Evolutionary conservation across 2,888 invertebrate genomes (phyloP).

Genomic region (Geophilus truncorum): DNA sequence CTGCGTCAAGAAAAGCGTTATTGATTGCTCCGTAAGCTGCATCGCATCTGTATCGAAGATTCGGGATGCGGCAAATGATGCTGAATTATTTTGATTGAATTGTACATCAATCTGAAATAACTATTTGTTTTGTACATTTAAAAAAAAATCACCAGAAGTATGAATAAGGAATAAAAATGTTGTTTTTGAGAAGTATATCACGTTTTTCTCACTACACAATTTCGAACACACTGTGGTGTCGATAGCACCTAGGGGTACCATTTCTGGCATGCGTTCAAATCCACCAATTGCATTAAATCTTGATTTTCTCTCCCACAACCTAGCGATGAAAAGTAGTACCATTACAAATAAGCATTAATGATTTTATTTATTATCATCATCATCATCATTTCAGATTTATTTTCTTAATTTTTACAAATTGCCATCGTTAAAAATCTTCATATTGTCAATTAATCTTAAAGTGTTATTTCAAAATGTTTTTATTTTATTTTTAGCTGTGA

Average conservation of each 20-base stretch:
- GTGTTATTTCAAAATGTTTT: too few relatives aligned
- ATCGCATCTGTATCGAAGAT: too few relatives aligned
- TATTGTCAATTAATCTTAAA: too few relatives aligned
- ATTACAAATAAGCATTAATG: not conserved
- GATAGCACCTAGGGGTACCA: not conserved
- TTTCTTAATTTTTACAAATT: not conserved
- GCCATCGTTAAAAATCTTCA: too few relatives aligned
- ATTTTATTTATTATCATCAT: not conserved
- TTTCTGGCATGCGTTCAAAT: not conserved
- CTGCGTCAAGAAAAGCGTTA: too few relatives aligned
- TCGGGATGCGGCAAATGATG: too few relatives aligned
- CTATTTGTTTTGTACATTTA: too few relatives aligned
- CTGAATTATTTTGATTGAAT: too few relatives aligned
- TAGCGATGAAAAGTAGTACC: not conserved
- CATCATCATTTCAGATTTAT: not conserved
- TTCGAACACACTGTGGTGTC: not conserved
- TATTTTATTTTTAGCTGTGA: too few relatives aligned
- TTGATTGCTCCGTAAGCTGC: too few relatives aligned
- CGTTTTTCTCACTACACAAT: not conserved
- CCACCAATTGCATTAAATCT: not conserved
- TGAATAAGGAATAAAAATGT: not conserved
- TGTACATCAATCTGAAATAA: too few relatives aligned
- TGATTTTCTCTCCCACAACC: not conserved
- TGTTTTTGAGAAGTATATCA: not conserved
- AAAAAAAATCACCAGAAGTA: too few relatives aligned